These are phyloP conservation scores for Drosophila buzzatii DNA, from an alignment of 2,888 invertebrate species.

Conservation along the genomic window DNA sequence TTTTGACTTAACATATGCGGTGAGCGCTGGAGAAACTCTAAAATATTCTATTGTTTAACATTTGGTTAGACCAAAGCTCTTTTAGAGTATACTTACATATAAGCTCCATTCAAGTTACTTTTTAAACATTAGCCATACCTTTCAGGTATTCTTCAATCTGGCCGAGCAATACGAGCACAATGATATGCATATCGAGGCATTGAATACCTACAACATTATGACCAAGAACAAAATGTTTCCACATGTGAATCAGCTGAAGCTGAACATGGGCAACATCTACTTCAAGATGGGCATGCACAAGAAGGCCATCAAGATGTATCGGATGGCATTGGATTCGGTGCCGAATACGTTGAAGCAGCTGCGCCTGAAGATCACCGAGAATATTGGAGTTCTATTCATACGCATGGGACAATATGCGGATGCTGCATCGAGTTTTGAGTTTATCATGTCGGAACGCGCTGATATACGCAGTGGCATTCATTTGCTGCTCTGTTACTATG, in stretches of 20 bases:
- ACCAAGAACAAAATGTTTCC: slow-evolving; percentile 97
- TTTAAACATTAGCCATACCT: too few species aligned
- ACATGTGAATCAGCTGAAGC: slow-evolving; percentile 96
- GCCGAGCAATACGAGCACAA: slow-evolving; percentile 97
- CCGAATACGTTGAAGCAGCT: slow-evolving; percentile 97
- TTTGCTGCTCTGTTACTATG: slow-evolving; percentile 94
- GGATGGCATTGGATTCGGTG: slow-evolving; percentile 99
- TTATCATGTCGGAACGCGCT: slow-evolving; percentile 98
- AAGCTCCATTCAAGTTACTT: too few species aligned
- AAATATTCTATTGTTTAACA: too few species aligned
- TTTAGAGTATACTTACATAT: neutral
- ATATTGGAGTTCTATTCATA: slow-evolving; percentile 95
- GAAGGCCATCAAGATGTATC: slow-evolving; percentile 98
- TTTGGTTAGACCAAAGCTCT: neutral
- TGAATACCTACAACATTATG: slow-evolving; percentile 97
- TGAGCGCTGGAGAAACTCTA: slow-evolving; percentile 83
- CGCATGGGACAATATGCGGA: slow-evolving; percentile 98
- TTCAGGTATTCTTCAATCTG: slow-evolving; percentile 96
- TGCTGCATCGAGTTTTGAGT: slow-evolving; percentile 98
- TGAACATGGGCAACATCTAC: slow-evolving; percentile 99
- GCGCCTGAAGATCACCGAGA: slow-evolving; percentile 98
- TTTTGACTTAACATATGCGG: slow-evolving; percentile 97
- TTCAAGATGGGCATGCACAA: slow-evolving; percentile 96
- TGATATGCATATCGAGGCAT: slow-evolving; percentile 97
- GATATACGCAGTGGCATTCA: slow-evolving; percentile 96